Evolutionary conservation across 2,888 invertebrate genomes (phyloP).

Genomic region (Oligia fasciuncula): DNA sequence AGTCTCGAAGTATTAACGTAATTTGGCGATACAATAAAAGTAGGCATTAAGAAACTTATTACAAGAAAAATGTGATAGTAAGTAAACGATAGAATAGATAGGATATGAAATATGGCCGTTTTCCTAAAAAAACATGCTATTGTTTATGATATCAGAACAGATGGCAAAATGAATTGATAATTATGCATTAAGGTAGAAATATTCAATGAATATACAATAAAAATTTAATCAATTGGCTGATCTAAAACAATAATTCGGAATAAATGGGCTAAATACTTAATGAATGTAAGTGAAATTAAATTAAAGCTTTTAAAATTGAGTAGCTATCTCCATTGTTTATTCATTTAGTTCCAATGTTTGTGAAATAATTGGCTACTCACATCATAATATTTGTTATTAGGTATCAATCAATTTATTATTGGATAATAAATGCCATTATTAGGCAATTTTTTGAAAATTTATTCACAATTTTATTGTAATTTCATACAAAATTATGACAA

Average conservation of each 20-base stretch:
- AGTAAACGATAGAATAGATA: constrained; percentile 61
- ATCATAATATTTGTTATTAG: constrained; percentile 10
- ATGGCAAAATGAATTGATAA: constrained; percentile 23
- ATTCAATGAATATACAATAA: constrained; percentile 7
- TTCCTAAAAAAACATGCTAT: constrained; percentile 39
- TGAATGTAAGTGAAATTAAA: constrained; percentile 16
- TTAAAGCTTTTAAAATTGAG: constrained; percentile 9
- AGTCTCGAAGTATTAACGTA: constrained; percentile 56
- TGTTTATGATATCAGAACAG: constrained; percentile 34
- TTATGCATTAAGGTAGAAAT: constrained; percentile 15
- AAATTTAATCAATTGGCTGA: constrained; percentile 22
- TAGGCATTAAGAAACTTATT: constrained; percentile 61
- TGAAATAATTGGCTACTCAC: background rate
- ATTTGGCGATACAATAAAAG: constrained; percentile 61
- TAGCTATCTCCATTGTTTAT: background rate
- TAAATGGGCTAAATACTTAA: constrained; percentile 54
- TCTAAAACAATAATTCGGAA: constrained; percentile 31
- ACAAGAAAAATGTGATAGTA: constrained; percentile 67
- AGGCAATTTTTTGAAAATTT: background rate
- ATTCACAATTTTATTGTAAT: background rate
- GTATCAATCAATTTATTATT: constrained; percentile 1
- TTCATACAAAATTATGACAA: background rate
- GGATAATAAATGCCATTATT: background rate
- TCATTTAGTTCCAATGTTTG: constrained; percentile 5
- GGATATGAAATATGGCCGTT: constrained; percentile 54